Percentiles rank a stretch among this genome's conserved stretches.
Conservation (phyloP, 2,113 vertebrate species). For the Maccullochella peelii region DNA sequence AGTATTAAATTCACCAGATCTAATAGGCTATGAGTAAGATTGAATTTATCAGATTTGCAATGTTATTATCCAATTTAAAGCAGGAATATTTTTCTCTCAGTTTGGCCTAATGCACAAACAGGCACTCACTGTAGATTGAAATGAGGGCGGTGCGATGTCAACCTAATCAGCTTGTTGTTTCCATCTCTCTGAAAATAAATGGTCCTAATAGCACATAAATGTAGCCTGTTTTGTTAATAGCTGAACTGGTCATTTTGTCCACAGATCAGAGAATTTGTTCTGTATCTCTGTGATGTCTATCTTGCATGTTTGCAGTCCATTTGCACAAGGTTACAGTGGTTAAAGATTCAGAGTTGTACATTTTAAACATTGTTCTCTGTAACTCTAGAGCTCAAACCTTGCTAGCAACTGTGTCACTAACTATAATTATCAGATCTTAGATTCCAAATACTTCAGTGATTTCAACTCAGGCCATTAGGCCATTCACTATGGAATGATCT, state of each 20-base stretch:
- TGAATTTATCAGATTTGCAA: slow-evolving; percentile 77
- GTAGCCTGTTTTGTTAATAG: slow-evolving; percentile 77
- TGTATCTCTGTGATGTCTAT: slow-evolving; percentile 75
- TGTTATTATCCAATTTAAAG: slow-evolving; percentile 76
- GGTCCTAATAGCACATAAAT: slow-evolving; percentile 78
- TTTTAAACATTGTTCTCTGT: slow-evolving; percentile 62
- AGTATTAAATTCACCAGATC: slow-evolving; percentile 80
- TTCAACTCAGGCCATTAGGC: slow-evolving; percentile 57
- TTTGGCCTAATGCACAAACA: slow-evolving; percentile 49
- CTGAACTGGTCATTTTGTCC: slow-evolving; percentile 68
- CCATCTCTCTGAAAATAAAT: slow-evolving; percentile 79
- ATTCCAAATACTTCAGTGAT: slow-evolving; percentile 61
- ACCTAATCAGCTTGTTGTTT: slow-evolving; percentile 77
- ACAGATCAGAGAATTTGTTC: slow-evolving; percentile 65
- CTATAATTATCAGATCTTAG: slow-evolving; percentile 63
- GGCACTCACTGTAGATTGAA: slow-evolving; percentile 66
- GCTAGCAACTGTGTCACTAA: slow-evolving; percentile 48
- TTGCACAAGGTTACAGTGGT: slow-evolving; percentile 63
- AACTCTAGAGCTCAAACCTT: slow-evolving; percentile 22
- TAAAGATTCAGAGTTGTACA: slow-evolving; percentile 41
- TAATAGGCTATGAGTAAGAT: slow-evolving; percentile 75
- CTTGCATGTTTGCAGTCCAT: slow-evolving; percentile 74
- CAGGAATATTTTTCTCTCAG: slow-evolving; percentile 64
- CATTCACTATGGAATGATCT: slow-evolving; percentile 26
- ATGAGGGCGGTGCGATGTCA: slow-evolving; percentile 57